Conservation (phyloP, 2,797 vertebrate genomes). For the Neosilurus hyrtlii region DNA sequence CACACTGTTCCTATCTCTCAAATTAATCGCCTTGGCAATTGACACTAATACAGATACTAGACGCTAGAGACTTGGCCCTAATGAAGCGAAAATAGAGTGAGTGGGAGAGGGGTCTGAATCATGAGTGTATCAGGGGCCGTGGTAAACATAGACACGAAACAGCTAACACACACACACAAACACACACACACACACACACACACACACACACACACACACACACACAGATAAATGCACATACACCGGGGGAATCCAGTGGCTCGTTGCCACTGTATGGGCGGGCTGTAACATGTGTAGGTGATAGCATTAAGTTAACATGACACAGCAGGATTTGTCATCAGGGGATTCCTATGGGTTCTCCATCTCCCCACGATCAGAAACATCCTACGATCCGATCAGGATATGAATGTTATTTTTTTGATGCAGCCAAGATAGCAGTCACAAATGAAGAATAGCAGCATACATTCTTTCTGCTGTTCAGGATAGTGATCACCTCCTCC, state of each 20-base stretch:
- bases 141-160: constrained; percentile 66
- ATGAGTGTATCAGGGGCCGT: constrained; percentile 74
- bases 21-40: constrained; percentile 64
- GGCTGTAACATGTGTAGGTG: constrained; percentile 58
- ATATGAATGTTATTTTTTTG: constrained; percentile 2
- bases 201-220: constrained; percentile 46
- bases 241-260: constrained; percentile 65
- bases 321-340: constrained; percentile 36
- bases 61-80: constrained; percentile 67
- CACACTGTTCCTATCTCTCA: constrained; percentile 53
- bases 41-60: constrained; percentile 52
- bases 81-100: constrained; percentile 75
- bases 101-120: constrained; percentile 79
- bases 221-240: constrained; percentile 42
- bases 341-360: constrained; percentile 48
- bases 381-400: constrained; percentile 22
- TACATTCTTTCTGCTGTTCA: background rate
- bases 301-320: constrained; percentile 39
- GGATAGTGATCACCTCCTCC: background rate
- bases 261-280: constrained; percentile 57
- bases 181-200: constrained; percentile 46
- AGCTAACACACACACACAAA: constrained; percentile 41
- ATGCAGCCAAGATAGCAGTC: constrained; percentile 1
- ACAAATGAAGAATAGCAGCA: background rate
- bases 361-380: constrained; percentile 21